Percentiles rank a stretch among this genome's conserved stretches.
phyloP scores from a whole-genome alignment of 1,140 invertebrate genomes.

The Heliconius himera region DNA sequence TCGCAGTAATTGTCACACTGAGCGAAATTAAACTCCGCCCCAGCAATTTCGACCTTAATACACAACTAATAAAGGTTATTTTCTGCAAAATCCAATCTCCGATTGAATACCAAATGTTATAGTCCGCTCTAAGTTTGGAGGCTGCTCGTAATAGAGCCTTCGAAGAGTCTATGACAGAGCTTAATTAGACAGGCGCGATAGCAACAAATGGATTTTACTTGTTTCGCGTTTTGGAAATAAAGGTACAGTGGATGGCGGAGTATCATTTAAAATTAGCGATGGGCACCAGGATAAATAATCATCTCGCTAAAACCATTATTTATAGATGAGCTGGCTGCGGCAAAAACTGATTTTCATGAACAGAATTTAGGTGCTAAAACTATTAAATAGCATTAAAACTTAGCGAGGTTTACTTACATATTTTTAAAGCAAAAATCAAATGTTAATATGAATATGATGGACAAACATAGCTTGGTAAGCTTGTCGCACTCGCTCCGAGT shows the following conservation, averaged over 20 bases:
- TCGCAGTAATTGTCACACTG: conserved; percentile 80
- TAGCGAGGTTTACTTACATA: neutral
- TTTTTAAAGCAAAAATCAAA: neutral
- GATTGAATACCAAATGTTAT: conserved; percentile 77
- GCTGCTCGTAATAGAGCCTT: conserved; percentile 79
- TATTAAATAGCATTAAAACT: neutral
- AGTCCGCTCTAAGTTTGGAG: conserved; percentile 77
- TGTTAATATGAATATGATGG: neutral
- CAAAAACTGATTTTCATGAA: neutral
- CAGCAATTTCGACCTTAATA: conserved; percentile 67
- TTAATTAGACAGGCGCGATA: conserved; percentile 80
- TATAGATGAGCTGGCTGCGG: neutral
- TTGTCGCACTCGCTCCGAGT: neutral
- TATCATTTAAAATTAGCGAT: conserved; percentile 50
- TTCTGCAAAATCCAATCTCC: conserved; percentile 42
- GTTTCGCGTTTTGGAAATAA: conserved; percentile 69
- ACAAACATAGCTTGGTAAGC: neutral
- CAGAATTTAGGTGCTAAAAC: too few species aligned
- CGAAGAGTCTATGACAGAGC: conserved; percentile 81
- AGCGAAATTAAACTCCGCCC: conserved; percentile 70
- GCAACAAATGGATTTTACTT: conserved; percentile 80
- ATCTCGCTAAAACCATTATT: neutral
- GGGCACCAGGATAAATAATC: neutral
- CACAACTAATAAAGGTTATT: conserved; percentile 63
- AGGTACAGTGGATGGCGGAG: conserved; percentile 26